phyloP scores from a whole-genome alignment of 1,140 invertebrate genomes.

The Papilio helenus region DNA sequence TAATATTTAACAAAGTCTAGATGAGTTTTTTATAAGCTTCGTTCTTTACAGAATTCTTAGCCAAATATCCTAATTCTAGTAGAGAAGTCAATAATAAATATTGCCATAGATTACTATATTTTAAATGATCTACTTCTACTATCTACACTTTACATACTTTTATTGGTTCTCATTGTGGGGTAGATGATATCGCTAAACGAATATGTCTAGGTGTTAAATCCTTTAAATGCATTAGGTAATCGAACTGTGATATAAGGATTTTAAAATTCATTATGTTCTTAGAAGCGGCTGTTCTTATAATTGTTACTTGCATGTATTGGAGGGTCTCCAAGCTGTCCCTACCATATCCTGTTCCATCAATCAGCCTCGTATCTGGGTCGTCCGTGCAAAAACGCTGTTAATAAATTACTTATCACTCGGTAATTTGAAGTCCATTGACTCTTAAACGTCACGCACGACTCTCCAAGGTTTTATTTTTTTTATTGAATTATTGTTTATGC shows the following conservation, averaged over 20 bases:
- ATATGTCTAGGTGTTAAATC: background rate
- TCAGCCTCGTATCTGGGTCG: slow-evolving; percentile 60
- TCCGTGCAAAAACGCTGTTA: slow-evolving; percentile 54
- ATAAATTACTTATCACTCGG: slow-evolving; percentile 61
- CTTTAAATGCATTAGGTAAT: slow-evolving; percentile 1
- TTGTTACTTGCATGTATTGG: slow-evolving; percentile 48
- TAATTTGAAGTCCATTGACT: slow-evolving; percentile 67
- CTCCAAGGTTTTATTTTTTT: slow-evolving; percentile 44
- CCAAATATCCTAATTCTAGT: no score
- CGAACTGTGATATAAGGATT: slow-evolving; percentile 30
- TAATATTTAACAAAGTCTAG: background rate
- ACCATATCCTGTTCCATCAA: slow-evolving; percentile 61
- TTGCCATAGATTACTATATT: no score
- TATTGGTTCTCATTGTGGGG: no score
- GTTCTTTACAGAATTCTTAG: background rate
- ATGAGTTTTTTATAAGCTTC: background rate
- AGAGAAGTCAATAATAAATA: no score
- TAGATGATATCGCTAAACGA: background rate
- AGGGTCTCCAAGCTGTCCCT: slow-evolving; percentile 42
- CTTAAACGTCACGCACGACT: slow-evolving; percentile 49
- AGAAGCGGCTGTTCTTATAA: slow-evolving; percentile 26
- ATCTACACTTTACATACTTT: no score
- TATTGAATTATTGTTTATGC: slow-evolving; percentile 33
- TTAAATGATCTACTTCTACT: no score
- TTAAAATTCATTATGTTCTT: slow-evolving; percentile 39